Base-by-base conservation (phyloP, 2,113 vertebrate genomes). In the Bagarius yarrelli region DNA sequence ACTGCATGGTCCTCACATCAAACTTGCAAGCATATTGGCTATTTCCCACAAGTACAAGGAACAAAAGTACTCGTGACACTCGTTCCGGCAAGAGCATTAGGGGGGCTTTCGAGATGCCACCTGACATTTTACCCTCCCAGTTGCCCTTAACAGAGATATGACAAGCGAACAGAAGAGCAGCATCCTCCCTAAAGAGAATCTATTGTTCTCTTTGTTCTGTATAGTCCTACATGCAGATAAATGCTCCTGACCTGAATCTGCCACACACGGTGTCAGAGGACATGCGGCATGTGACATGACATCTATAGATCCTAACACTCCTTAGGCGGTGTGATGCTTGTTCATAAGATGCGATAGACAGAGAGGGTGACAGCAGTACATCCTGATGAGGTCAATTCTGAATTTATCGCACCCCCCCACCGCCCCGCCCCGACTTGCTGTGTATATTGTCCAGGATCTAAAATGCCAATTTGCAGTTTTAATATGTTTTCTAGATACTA, bases 151-250 rank as follows among this genome's bases (percentile, higher is more conserved):
- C 70, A 74, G 79, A 81, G 70, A 74, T 74, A 47, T 81, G 79
- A 81, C 79, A 81, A 74, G 70, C 70, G 8, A 81, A 81, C 44
- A 81, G 79, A 74, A 74, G 70, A 74, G 79, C 79, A 74, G 23
- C 70, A 0, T 50, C 30, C 59, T 74, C 47, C 32, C 53, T 57
- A 64, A 40, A 52, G 40, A 74, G 69, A 13, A 16, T 27, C 70
- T 61, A 74, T 64, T 81, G 79, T 81, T 71, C 70, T 55, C 59
- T 40, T 27, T 36, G 59, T 56, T 53, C 55, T 72, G 67, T 47
- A 73, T 0, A 53, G 44, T 73, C 25, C 36, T 72, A 15, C 11
- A 71, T 12, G 8, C 69, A 34, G 69, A 64, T 12, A 23, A 56
- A 36, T 36, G 47, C 15, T 76, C 50, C 34, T 78, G 76, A 67